These are phyloP conservation scores for Hemicrepidius hirtus DNA, from an alignment of 2,888 invertebrate species.

Conservation along the genomic window DNA sequence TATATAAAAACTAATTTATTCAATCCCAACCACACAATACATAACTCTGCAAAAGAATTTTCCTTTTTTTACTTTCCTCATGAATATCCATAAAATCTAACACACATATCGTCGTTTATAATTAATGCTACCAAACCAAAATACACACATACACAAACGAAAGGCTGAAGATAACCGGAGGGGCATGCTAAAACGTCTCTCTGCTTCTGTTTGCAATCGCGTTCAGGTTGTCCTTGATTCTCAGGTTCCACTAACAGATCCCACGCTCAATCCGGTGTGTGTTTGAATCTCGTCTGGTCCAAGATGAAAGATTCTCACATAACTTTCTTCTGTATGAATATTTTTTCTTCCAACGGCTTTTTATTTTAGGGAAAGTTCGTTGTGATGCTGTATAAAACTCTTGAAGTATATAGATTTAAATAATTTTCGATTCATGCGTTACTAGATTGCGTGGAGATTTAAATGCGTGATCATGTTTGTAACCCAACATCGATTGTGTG, in stretches of 20 bases:
- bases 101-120: not conserved
- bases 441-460: constrained; percentile 23
- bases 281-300: constrained; percentile 19
- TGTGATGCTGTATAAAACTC: too few relatives aligned
- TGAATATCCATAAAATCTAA: not conserved
- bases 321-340: not conserved
- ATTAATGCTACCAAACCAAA: constrained; percentile 19
- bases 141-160: constrained; percentile 8
- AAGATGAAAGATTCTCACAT: constrained; percentile 11
- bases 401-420: too few relatives aligned
- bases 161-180: constrained; percentile 1
- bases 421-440: not conserved
- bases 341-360: not conserved
- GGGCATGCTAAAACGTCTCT: constrained; percentile 3
- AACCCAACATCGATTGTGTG: constrained; percentile 34
- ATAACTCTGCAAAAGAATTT: too few relatives aligned
- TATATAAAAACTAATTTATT: too few relatives aligned
- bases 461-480: constrained; percentile 37
- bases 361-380: not conserved
- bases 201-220: constrained; percentile 35
- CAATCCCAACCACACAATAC: too few relatives aligned
- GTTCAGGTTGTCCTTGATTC: constrained; percentile 44
- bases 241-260: constrained; percentile 39
- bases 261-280: constrained; percentile 36
- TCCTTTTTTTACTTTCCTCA: too few relatives aligned